Conservation (phyloP, 2,113 vertebrate genomes). For the Dermatemys mawii region DNA sequence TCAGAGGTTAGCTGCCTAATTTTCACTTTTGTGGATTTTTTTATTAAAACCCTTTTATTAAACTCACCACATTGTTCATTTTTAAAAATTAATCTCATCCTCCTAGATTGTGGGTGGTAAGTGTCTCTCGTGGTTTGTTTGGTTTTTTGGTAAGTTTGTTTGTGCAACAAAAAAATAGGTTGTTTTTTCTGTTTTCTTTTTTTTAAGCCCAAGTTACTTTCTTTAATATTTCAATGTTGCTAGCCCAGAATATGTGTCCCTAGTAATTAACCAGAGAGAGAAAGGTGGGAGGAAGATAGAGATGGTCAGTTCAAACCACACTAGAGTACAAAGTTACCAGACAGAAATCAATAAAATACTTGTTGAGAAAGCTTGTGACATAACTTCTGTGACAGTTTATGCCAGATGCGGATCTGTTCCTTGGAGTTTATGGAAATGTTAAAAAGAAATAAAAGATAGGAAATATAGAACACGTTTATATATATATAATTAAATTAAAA, state of each 20-base stretch:
- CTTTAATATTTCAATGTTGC: not conserved
- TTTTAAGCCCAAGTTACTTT: slow-evolving; percentile 6
- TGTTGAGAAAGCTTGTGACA: not conserved
- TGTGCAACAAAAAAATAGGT: not conserved
- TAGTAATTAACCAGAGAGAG: not conserved
- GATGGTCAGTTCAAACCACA: not conserved
- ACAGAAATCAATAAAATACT: not conserved
- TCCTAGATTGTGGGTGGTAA: not conserved
- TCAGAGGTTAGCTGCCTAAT: slow-evolving; percentile 21
- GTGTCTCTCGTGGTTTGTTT: not conserved
- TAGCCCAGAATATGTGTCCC: not conserved
- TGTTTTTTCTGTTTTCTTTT: not conserved
- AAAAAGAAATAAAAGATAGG: not conserved
- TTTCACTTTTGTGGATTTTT: not conserved
- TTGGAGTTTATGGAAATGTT: not conserved
- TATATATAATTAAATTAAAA: not conserved
- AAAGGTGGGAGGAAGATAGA: not conserved
- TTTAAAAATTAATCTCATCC: not conserved
- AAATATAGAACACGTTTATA: not conserved
- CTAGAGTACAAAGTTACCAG: not conserved
- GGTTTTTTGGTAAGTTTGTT: too few relatives aligned
- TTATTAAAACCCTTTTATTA: not conserved
- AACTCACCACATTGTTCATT: not conserved
- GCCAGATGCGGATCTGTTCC: not conserved
- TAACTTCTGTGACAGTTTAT: not conserved